These are phyloP conservation scores for Acrocera orbiculus DNA, from an alignment of 2,888 invertebrate genomes.

Conservation along the genomic window DNA sequence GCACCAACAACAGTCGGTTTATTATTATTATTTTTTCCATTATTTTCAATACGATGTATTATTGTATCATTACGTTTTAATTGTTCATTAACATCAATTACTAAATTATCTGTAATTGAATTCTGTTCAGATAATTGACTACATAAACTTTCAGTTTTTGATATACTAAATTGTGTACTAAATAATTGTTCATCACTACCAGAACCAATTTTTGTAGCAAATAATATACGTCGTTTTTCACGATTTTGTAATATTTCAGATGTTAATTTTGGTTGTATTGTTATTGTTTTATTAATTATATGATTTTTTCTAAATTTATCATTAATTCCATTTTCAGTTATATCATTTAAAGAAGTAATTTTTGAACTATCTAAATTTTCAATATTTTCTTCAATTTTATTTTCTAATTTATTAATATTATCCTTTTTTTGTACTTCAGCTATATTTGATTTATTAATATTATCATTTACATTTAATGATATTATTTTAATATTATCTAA, in stretches of 20 bases:
- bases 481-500: slow-evolving; percentile 42
- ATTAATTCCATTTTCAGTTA: slow-evolving; percentile 20
- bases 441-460: slow-evolving; percentile 24
- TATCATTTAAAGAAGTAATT: slow-evolving; percentile 17
- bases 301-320: too few relatives aligned
- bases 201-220: slow-evolving; percentile 46
- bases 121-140: slow-evolving; percentile 39
- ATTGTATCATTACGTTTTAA: slow-evolving; percentile 26
- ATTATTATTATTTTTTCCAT: too few relatives aligned
- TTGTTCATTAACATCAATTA: slow-evolving; percentile 13
- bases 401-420: slow-evolving; percentile 32
- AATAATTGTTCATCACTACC: slow-evolving; percentile 49
- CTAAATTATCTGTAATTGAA: slow-evolving; percentile 16
- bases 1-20: background rate
- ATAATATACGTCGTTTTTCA: slow-evolving; percentile 37
- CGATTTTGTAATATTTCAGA: slow-evolving; percentile 14
- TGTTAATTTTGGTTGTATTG: background rate
- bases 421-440: slow-evolving; percentile 25
- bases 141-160: slow-evolving; percentile 44
- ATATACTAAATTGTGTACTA: slow-evolving; percentile 44
- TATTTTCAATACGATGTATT: slow-evolving; percentile 20
- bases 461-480: slow-evolving; percentile 26
- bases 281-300: too few relatives aligned
- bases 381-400: slow-evolving; percentile 16
- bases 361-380: slow-evolving; percentile 16